Evolutionary conservation across 2,888 invertebrate genomes (phyloP).

Genomic region (Nematopogon swammerdamellus): DNA sequence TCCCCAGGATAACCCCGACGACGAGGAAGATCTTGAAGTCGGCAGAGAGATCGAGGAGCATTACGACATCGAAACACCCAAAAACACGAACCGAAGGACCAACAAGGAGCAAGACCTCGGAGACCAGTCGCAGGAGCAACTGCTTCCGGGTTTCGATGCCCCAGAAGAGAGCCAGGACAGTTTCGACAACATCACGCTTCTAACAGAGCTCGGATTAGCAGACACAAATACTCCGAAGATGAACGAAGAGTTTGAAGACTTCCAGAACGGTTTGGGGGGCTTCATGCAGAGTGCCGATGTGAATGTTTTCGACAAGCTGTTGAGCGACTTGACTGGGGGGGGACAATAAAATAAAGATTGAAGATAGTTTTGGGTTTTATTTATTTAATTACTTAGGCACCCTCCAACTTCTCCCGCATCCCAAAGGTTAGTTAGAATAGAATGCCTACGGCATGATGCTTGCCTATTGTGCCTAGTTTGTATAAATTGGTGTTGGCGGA

Average conservation of each 20-base stretch:
- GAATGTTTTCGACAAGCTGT: constrained; percentile 40
- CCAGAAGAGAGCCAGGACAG: constrained; percentile 12
- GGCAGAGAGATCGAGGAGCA: constrained; percentile 46
- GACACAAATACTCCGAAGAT: constrained; percentile 30
- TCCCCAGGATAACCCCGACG: constrained; percentile 48
- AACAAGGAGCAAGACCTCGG: constrained; percentile 32
- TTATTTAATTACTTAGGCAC: too few species aligned
- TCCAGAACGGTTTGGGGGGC: constrained; percentile 38
- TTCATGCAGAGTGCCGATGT: constrained; percentile 21
- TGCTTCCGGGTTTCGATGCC: constrained; percentile 28
- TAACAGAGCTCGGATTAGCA: constrained; percentile 56
- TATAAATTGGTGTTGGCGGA: too few species aligned
- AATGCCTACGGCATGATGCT: too few species aligned
- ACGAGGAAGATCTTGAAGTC: constrained; percentile 55
- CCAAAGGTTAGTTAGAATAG: too few species aligned
- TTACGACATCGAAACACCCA: constrained; percentile 40
- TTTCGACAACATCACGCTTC: constrained; percentile 35
- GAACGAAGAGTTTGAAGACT: constrained; percentile 39
- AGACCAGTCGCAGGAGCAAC: constrained; percentile 28
- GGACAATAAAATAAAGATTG: too few species aligned
- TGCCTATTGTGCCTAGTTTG: too few species aligned
- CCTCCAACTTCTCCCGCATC: too few species aligned
- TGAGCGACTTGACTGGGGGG: constrained; percentile 25
- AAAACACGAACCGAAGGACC: constrained; percentile 31
- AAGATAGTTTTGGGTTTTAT: background rate